Evolutionary conservation across 2,888 invertebrate species (phyloP).

Genomic region (Clusia tigrina): DNA sequence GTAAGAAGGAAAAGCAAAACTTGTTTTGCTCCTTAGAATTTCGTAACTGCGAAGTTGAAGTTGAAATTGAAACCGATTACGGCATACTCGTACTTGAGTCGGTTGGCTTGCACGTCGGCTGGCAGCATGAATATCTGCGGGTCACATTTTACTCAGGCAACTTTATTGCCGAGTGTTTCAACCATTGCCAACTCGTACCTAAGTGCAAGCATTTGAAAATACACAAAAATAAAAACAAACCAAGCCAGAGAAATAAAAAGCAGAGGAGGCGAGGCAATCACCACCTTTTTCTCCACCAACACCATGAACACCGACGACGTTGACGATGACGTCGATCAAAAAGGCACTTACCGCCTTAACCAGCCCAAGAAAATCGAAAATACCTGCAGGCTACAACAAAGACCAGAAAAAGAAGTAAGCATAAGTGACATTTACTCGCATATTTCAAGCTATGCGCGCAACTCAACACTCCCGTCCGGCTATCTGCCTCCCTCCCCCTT

Average conservation of each 20-base stretch:
- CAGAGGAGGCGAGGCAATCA: slow-evolving; percentile 15
- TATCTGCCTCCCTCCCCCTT: too few relatives aligned
- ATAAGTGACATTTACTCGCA: slow-evolving; percentile 34
- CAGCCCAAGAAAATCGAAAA: slow-evolving; percentile 8
- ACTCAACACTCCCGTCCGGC: slow-evolving; percentile 26
- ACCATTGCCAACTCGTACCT: slow-evolving; percentile 55
- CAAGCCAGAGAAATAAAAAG: not conserved
- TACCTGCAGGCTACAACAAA: not conserved
- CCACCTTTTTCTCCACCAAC: slow-evolving; percentile 15
- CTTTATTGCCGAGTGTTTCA: slow-evolving; percentile 56
- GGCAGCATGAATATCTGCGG: slow-evolving; percentile 55
- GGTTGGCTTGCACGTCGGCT: slow-evolving; percentile 36
- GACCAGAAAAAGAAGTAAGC: not conserved
- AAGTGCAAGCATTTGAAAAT: too few relatives aligned
- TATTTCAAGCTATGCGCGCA: slow-evolving; percentile 19
- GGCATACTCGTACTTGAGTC: slow-evolving; percentile 49
- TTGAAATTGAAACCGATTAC: slow-evolving; percentile 60
- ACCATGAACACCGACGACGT: slow-evolving; percentile 7
- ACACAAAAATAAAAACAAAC: slow-evolving; percentile 35
- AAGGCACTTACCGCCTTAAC: slow-evolving; percentile 8
- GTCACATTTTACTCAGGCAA: slow-evolving; percentile 59
- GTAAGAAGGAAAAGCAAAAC: slow-evolving; percentile 13
- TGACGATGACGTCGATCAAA: slow-evolving; percentile 11
- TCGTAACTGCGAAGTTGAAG: slow-evolving; percentile 54
- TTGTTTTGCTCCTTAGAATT: slow-evolving; percentile 36